Percentiles rank a stretch among this genome's conserved stretches.
Evolutionary conservation across 2,113 vertebrate species (phyloP).

Genomic region (Lucifuga dentata): DNA sequence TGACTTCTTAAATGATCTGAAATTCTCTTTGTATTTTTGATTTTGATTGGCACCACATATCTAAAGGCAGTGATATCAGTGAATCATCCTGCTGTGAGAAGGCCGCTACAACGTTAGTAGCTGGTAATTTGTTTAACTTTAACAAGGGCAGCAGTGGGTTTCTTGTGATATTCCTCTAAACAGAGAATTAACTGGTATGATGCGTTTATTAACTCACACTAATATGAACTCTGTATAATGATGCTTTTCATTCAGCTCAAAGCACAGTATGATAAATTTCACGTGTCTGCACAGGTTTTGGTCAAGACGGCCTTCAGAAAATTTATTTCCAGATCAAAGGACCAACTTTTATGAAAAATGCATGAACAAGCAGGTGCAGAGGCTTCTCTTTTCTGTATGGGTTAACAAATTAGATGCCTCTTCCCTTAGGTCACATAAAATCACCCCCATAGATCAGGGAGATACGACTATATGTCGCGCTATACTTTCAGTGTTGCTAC

Average conservation of each 20-base stretch:
- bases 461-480: constrained; percentile 23
- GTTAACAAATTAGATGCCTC: constrained; percentile 43
- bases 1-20: constrained; percentile 18
- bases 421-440: constrained; percentile 46
- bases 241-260: no score
- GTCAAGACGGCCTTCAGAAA: constrained; percentile 17
- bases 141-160: constrained; percentile 13
- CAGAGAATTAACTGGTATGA: not conserved
- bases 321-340: constrained; percentile 11
- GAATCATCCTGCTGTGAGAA: constrained; percentile 35
- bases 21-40: constrained; percentile 30
- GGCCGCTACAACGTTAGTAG: constrained; percentile 35
- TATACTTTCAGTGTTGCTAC: constrained; percentile 16
- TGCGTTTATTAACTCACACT: constrained; percentile 3
- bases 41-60: constrained; percentile 36
- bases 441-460: constrained; percentile 23
- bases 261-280: no score
- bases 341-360: constrained; percentile 34
- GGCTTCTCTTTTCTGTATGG: constrained; percentile 40
- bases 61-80: constrained; percentile 34
- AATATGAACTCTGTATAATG: not conserved
- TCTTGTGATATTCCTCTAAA: constrained; percentile 16
- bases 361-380: constrained; percentile 32
- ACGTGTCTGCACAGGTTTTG: constrained; percentile 4
- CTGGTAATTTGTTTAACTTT: constrained; percentile 30